Percentiles rank a stretch among this genome's conserved stretches.
phyloP scores from a whole-genome alignment of 1,140 invertebrate species.

The Pseudomyrmex concolor region DNA sequence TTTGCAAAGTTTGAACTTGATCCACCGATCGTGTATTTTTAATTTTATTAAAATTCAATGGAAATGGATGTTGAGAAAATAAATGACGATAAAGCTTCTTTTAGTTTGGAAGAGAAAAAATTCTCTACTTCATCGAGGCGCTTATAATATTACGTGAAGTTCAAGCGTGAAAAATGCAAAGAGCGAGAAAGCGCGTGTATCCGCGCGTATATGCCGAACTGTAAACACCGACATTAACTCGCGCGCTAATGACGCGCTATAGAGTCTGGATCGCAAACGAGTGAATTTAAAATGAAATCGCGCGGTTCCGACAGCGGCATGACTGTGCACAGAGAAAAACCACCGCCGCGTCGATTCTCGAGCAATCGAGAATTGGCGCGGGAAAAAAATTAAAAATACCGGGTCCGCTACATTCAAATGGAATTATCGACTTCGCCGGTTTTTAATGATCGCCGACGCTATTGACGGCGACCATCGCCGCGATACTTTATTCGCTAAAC shows the following conservation, averaged over 20 bases:
- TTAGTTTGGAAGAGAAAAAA: not conserved
- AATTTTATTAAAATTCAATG: no score
- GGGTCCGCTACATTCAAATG: conserved; percentile 33
- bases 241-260: conserved; percentile 49
- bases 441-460: conserved; percentile 33
- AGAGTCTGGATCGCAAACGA: conserved; percentile 37
- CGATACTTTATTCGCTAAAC: conserved; percentile 55
- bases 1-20: not conserved
- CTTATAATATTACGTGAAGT: conserved; percentile 10
- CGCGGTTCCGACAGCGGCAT: conserved; percentile 14
- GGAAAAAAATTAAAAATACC: conserved; percentile 37
- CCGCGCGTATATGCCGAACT: conserved; percentile 29
- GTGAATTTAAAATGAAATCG: conserved; percentile 40
- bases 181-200: not conserved
- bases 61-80: no score
- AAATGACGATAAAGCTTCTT: no score
- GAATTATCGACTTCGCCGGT: conserved; percentile 46
- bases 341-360: no score
- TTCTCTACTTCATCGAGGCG: not conserved
- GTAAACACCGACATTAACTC: conserved; percentile 44
- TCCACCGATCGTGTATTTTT: not conserved
- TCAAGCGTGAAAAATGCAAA: conserved; percentile 23
- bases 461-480: conserved; percentile 5
- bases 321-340: conserved; percentile 12
- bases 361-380: not conserved